Conservation (phyloP, 2,797 vertebrate species). For the Poecile montanus region DNA sequence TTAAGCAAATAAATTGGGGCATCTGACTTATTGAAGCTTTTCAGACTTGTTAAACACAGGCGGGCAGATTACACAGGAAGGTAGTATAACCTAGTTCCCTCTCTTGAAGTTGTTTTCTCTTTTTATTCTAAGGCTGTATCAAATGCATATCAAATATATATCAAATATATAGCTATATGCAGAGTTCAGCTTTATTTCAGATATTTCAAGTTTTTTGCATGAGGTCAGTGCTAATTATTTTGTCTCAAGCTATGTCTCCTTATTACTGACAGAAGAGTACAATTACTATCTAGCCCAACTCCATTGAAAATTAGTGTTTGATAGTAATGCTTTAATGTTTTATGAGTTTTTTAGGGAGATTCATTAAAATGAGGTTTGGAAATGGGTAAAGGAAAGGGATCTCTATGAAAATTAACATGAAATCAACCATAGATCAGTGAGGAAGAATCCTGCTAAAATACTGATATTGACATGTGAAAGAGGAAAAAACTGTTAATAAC, state of each 20-base stretch:
- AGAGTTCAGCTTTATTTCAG: not conserved
- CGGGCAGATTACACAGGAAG: not conserved
- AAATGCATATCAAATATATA: not conserved
- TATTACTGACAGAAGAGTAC: not conserved
- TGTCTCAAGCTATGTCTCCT: not conserved
- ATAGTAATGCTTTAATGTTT: not conserved
- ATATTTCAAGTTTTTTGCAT: constrained; percentile 35
- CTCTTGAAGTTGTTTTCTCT: not conserved
- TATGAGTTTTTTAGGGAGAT: not conserved
- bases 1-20: not conserved
- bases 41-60: not conserved
- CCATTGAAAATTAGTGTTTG: not conserved
- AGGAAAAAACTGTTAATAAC: not conserved
- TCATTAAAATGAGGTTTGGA: not conserved
- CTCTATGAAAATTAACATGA: not conserved
- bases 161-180: not conserved
- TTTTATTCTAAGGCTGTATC: not conserved
- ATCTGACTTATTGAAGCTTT: not conserved
- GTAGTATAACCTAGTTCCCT: not conserved
- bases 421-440: not conserved
- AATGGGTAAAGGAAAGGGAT: not conserved
- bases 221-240: not conserved
- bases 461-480: not conserved
- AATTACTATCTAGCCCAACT: not conserved
- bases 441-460: not conserved